A percentile compares a stretch with the other conserved stretches of the same genome.
These are phyloP conservation scores for Hyperoplus immaculatus DNA, from an alignment of 2,797 vertebrate species.

Conservation along the genomic window DNA sequence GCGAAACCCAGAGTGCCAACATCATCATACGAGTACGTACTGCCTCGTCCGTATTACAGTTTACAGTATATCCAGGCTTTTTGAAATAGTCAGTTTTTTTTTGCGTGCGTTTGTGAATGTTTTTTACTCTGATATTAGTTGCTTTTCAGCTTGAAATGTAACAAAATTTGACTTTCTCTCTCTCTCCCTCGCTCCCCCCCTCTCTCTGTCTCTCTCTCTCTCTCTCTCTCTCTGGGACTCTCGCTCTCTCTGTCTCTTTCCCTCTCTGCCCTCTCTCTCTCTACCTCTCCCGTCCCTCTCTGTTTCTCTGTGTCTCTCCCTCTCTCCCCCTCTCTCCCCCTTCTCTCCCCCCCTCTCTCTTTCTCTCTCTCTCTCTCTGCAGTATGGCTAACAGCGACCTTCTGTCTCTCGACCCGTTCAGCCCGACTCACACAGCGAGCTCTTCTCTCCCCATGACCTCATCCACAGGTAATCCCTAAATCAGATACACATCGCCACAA, in stretches of 20 bases:
- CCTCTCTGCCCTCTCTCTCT: no score
- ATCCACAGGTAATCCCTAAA: conserved; percentile 86
- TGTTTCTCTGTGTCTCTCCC: no score
- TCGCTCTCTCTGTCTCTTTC: no score
- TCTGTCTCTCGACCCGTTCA: conserved; percentile 94
- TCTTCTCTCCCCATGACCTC: conserved; percentile 86
- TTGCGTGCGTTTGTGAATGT: background rate
- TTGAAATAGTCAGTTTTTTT: background rate
- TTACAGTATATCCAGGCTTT: background rate
- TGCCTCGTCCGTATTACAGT: background rate
- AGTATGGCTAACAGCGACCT: conserved; percentile 93
- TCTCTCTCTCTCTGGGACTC: no score
- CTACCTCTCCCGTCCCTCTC: no score
- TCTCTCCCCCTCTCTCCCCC: no score
- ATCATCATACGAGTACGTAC: conserved; percentile 91
- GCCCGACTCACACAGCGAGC: conserved; percentile 85
- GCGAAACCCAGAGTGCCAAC: conserved; percentile 87
- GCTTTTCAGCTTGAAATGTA: background rate
- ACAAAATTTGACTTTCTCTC: background rate
- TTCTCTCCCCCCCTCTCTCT: no score
- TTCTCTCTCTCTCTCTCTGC: conserved; percentile 20
- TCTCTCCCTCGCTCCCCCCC: background rate
- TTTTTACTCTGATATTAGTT: background rate
- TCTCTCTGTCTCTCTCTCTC: no score
- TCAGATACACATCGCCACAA: no score